Evolutionary conservation across 2,797 vertebrate genomes (phyloP).

Genomic region (Oreochromis mossambicus): DNA sequence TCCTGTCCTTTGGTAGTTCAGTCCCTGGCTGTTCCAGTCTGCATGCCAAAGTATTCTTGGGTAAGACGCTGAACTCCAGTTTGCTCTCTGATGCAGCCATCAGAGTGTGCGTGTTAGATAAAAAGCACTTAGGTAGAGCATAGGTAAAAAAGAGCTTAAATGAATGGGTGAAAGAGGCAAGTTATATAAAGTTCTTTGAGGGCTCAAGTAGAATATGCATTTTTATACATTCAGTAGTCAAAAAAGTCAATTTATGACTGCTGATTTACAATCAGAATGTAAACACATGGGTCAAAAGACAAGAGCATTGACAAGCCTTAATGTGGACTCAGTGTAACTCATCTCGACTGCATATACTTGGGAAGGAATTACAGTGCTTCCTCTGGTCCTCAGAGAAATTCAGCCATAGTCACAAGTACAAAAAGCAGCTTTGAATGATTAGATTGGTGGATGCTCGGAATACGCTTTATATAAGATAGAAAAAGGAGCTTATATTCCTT

Average conservation of each 20-base stretch:
- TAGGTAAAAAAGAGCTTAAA: not conserved
- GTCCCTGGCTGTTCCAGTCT: not conserved
- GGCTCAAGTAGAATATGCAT: not conserved
- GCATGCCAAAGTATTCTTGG: not conserved
- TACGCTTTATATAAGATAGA: not conserved
- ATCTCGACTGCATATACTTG: not conserved
- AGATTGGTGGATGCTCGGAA: not conserved
- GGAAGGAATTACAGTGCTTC: not conserved
- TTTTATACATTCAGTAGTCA: not conserved
- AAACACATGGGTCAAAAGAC: not conserved
- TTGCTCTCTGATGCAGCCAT: not conserved
- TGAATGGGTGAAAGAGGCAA: accelerated
- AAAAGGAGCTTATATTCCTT: not conserved
- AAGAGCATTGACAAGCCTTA: not conserved
- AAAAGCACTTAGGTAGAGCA: not conserved
- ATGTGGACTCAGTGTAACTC: not conserved
- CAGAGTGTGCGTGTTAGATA: not conserved
- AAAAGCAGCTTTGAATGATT: not conserved
- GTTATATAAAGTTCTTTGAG: not conserved
- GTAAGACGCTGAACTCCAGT: not conserved
- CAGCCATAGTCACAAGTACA: not conserved
- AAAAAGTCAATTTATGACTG: not conserved
- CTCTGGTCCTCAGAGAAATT: not conserved
- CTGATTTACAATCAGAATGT: not conserved
- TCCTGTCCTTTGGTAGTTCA: accelerated